These are phyloP conservation scores for Chelon auratus DNA, from an alignment of 2,797 vertebrate species.

Conservation along the genomic window DNA sequence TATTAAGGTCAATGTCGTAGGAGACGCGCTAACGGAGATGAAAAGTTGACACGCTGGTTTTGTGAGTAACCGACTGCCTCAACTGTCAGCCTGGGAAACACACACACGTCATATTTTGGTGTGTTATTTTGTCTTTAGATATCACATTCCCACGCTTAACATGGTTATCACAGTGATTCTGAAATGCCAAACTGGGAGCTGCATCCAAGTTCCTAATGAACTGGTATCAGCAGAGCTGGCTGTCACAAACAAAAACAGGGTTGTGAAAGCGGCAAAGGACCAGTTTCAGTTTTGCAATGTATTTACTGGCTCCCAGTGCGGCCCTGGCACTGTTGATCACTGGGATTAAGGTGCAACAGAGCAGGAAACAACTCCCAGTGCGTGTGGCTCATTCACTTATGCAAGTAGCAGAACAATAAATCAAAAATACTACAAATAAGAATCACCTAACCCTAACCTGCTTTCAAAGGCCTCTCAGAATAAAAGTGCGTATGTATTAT, in stretches of 20 bases:
- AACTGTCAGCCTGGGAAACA: conserved; percentile 1
- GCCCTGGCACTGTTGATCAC: conserved; percentile 13
- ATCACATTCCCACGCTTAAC: conserved; percentile 1
- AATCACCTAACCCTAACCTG: too few species aligned
- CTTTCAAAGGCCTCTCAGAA: too few species aligned
- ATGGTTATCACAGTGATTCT: neutral
- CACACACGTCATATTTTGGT: neutral
- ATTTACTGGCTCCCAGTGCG: conserved; percentile 12
- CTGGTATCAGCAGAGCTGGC: conserved; percentile 17
- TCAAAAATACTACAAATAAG: neutral
- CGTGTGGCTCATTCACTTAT: conserved; percentile 2
- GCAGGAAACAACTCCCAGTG: conserved; percentile 16
- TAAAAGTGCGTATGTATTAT: too few species aligned
- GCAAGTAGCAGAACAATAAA: neutral
- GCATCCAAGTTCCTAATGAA: conserved; percentile 31
- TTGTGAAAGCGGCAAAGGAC: conserved; percentile 33
- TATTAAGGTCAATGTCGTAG: conserved; percentile 40
- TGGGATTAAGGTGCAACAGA: conserved; percentile 23
- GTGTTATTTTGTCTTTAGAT: neutral
- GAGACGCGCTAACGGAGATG: conserved; percentile 36
- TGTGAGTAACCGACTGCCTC: conserved; percentile 36
- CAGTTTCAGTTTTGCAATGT: conserved; percentile 55
- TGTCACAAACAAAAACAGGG: conserved; percentile 11
- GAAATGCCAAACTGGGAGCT: neutral
- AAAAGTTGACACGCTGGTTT: conserved; percentile 60